Percentiles rank a stretch among this genome's conserved stretches.
These are phyloP conservation scores for Liolophura sinensis DNA, from an alignment of 1,140 invertebrate genomes.

Conservation along the genomic window DNA sequence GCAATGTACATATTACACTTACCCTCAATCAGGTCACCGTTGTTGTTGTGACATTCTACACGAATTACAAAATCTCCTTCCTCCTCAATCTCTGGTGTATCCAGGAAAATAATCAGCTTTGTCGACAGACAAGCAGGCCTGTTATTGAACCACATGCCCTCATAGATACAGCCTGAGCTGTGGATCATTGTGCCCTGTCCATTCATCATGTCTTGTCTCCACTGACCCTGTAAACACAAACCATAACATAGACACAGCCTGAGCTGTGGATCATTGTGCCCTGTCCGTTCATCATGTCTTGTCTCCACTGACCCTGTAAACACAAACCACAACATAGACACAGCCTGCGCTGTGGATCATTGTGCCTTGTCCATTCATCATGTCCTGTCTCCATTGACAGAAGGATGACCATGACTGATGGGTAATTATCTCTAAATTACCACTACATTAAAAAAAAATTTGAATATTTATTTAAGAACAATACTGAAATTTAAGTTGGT, in stretches of 20 bases:
- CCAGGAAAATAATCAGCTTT: slow-evolving; percentile 39
- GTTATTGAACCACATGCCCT: slow-evolving; percentile 50
- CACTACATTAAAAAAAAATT: too few species aligned
- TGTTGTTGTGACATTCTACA: slow-evolving; percentile 43
- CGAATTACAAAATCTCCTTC: slow-evolving; percentile 44
- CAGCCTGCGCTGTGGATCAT: too few species aligned
- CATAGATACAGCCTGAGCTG: slow-evolving; percentile 48
- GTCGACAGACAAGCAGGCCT: slow-evolving; percentile 43
- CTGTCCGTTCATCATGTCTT: too few species aligned
- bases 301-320: too few species aligned
- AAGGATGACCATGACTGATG: too few species aligned
- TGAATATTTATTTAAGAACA: too few species aligned
- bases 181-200: slow-evolving; percentile 50
- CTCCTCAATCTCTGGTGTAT: slow-evolving; percentile 32
- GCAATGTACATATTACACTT: slow-evolving; percentile 2
- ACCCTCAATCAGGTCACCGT: slow-evolving; percentile 43
- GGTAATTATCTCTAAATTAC: too few species aligned
- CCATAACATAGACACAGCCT: slow-evolving; percentile 3
- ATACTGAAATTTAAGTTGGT: too few species aligned
- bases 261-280: neutral
- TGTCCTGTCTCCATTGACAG: too few species aligned
- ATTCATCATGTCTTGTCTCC: slow-evolving; percentile 47
- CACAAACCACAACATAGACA: too few species aligned
- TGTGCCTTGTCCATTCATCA: too few species aligned
- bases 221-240: slow-evolving; percentile 46